Base-by-base conservation (phyloP, 2,888 invertebrate genomes). In the Malthinus flaveolus region DNA sequence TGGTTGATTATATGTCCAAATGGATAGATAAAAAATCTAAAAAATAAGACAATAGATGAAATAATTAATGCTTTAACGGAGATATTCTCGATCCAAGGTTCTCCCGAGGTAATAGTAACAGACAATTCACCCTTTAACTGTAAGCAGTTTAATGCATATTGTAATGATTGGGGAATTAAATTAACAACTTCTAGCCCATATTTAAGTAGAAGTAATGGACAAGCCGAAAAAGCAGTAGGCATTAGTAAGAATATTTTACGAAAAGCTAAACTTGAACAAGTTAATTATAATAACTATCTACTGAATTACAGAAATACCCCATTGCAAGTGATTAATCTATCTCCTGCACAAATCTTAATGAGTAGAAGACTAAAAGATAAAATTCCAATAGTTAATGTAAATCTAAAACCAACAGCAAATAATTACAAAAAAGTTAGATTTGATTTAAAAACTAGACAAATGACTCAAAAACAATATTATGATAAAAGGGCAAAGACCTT, bases 71-170 rank as follows among this genome's bases (percentile, higher is more conserved):
- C 36, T 37, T 52, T 68, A 34, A 65, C 61, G 51, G 7, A 31
- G 13, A 60, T 66, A 39, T 66, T 65, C 49, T 12, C 61, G 33
- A 56, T 45, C 32, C 51, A 50, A 49, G 66, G 66, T 3, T 59
- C 50, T 48, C 65, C 67, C 12, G 42, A 52, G 37, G 51, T 35
- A 32, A 36, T 66, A 12, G 31, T 65, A 7, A 58, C 59, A 11
- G 66, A 67, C 47, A 68, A 68, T 51, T 60, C 59, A 44, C 66
- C 67, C 1, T 68, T 67, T 54, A 52, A 60, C 23, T 63, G 59
- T 44, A 35, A 9, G 10, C 48, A 62, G 54, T 66, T 68, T 33
- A 65, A 61, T 46, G 2, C 32, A 10, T 64, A 63, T 61, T 54
- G 61, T 39, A 64, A 61, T 44, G 49, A 55, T n/a, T 62, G 64